A percentile compares a stretch with the other conserved stretches of the same genome.
phyloP scores from a whole-genome alignment of 37 sponge, comb jelly and placozoan genomes.

The Beroe ovata region DNA sequence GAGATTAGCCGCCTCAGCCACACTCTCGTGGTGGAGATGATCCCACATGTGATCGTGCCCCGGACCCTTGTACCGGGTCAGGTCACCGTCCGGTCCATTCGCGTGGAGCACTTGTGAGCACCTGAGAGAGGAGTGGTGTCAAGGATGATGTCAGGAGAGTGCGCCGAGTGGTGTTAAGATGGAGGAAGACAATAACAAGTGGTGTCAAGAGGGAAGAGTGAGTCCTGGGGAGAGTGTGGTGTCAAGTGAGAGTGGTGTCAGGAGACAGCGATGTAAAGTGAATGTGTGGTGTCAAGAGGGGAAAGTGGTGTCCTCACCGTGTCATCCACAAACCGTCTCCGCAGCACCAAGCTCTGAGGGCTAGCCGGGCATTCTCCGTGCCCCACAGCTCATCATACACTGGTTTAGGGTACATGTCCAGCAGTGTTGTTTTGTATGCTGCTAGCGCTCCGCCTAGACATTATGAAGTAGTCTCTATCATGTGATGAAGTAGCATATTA shows the following conservation, averaged over 20 bases:
- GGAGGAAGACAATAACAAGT: too few species aligned
- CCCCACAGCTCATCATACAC: conserved; percentile 16
- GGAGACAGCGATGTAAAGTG: too few species aligned
- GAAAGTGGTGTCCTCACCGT: background rate
- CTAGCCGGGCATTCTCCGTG: conserved; percentile 15
- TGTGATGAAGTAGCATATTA: too few species aligned
- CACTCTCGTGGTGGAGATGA: conserved; percentile 18
- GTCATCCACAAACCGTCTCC: conserved; percentile 36
- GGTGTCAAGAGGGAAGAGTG: background rate
- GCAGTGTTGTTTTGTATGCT: conserved; percentile 9
- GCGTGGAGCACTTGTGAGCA: conserved; percentile 50
- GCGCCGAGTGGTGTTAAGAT: background rate
- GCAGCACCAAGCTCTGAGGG: conserved; percentile 2
- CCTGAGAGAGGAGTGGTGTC: background rate
- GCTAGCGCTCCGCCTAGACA: conserved; percentile 15
- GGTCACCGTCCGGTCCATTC: background rate
- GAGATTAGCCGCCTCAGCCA: background rate
- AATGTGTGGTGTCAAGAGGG: background rate
- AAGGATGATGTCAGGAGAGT: background rate
- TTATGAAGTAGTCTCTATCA: too few species aligned
- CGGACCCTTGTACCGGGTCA: background rate
- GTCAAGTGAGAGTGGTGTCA: background rate
- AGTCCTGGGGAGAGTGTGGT: background rate
- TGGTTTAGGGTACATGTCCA: background rate
- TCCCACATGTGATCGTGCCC: background rate